A percentile compares a stretch with the other conserved stretches of the same genome.
Evolutionary conservation across 2,888 invertebrate species (phyloP).

Genomic region (Epinotia bilunana): DNA sequence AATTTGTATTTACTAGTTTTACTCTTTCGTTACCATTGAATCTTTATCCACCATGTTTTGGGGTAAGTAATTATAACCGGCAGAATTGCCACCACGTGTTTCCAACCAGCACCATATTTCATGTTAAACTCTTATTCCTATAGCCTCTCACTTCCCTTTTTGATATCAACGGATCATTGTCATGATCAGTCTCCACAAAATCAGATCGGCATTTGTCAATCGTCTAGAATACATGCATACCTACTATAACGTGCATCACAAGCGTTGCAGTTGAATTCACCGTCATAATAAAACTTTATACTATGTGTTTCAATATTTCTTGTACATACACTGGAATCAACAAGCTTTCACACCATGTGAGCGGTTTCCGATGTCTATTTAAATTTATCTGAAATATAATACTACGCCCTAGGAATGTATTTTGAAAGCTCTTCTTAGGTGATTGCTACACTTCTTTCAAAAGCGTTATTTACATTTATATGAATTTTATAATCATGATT

Average conservation of each 20-base stretch:
- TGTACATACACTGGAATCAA: background rate
- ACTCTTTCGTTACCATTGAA: conserved; percentile 31
- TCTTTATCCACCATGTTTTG: conserved; percentile 70
- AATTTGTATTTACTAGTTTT: conserved; percentile 3
- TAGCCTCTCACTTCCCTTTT: background rate
- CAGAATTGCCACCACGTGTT: conserved; percentile 74
- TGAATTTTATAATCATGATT: no score
- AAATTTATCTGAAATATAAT: background rate
- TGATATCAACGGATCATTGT: background rate
- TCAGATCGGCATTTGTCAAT: no score
- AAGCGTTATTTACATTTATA: no score
- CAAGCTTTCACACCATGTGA: background rate
- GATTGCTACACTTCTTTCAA: no score
- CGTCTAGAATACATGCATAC: background rate
- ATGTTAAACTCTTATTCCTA: background rate
- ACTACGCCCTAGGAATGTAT: background rate
- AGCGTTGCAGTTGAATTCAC: conserved; percentile 2
- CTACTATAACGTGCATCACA: conserved; percentile 13
- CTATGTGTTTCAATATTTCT: background rate
- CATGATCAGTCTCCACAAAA: background rate
- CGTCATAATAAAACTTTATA: background rate
- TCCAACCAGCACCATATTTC: conserved; percentile 38
- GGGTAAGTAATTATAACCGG: conserved; percentile 71
- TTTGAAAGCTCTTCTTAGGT: background rate
- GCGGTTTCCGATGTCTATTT: no score